A percentile compares a stretch with the other conserved stretches of the same genome.
Conservation (phyloP, 2,113 vertebrate species). For the Platysternon megacephalum region DNA sequence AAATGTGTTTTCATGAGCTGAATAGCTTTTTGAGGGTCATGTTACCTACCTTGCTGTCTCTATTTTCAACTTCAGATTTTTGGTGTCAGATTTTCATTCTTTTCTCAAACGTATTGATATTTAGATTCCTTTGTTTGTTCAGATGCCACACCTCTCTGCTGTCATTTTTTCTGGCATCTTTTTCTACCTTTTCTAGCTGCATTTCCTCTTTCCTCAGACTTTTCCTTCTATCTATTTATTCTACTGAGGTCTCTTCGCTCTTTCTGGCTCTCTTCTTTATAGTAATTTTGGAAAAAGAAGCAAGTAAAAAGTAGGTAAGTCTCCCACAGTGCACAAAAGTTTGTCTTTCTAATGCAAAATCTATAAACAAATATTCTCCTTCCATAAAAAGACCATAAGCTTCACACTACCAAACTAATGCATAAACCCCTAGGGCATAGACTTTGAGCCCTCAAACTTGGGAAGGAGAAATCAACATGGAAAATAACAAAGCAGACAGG, state of each 20-base stretch:
- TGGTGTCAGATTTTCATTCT: not conserved
- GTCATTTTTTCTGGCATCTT: not conserved
- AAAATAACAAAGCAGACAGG: not conserved
- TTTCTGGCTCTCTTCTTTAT: not conserved
- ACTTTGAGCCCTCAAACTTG: not conserved
- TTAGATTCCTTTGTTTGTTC: not conserved
- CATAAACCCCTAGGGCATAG: not conserved
- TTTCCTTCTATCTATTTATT: not conserved
- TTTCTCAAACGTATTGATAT: not conserved
- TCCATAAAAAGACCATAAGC: not conserved
- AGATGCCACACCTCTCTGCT: not conserved
- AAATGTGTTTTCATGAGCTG: not conserved
- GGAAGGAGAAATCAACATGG: not conserved
- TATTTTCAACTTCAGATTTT: not conserved
- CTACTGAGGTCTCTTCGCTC: not conserved
- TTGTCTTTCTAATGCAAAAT: not conserved
- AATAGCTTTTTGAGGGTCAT: not conserved
- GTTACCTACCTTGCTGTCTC: rapidly evolving
- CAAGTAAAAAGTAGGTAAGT: not conserved
- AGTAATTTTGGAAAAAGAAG: not conserved
- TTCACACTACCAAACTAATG: not conserved
- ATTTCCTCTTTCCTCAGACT: not conserved
- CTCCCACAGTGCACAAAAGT: not conserved
- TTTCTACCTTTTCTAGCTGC: not conserved
- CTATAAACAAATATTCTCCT: not conserved